phyloP scores from a whole-genome alignment of 2,888 invertebrate species.

The Megamerina dolium region DNA sequence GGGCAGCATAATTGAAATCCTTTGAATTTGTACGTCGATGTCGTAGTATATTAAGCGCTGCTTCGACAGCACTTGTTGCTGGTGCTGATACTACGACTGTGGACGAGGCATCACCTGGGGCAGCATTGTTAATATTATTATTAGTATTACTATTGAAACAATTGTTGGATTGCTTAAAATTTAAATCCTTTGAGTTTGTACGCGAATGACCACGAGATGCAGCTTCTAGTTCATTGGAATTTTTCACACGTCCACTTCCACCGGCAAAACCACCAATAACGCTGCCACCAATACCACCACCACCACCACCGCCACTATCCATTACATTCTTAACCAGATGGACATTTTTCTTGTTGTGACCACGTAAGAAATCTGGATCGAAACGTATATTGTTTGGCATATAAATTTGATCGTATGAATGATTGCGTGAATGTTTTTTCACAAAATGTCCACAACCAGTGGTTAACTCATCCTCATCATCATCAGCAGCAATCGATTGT shows the following conservation, averaged over 20 bases:
- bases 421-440: slow-evolving; percentile 48
- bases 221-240: slow-evolving; percentile 43
- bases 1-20: slow-evolving; percentile 45
- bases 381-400: slow-evolving; percentile 49
- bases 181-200: slow-evolving; percentile 51
- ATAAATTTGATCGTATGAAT: slow-evolving; percentile 50
- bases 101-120: slow-evolving; percentile 5
- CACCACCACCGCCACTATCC: no score
- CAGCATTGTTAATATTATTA: no score
- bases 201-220: slow-evolving; percentile 51
- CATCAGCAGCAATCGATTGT: slow-evolving; percentile 36
- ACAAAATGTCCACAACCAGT: slow-evolving; percentile 45
- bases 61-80: slow-evolving; percentile 19
- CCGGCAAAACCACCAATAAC: no score
- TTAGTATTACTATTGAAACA: no score
- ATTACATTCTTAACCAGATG: slow-evolving; percentile 46
- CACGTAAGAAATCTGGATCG: slow-evolving; percentile 46
- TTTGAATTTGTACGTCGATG: slow-evolving; percentile 59
- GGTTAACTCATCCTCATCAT: slow-evolving; percentile 44
- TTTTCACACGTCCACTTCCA: slow-evolving; percentile 47
- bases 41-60: slow-evolving; percentile 48
- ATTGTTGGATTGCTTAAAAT: no score
- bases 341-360: slow-evolving; percentile 43
- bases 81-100: slow-evolving; percentile 17
- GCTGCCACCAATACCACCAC: no score